A percentile compares a stretch with the other conserved stretches of the same genome.
These are phyloP conservation scores for Phocoena phocoena DNA, from an alignment of 2,113 vertebrate genomes.

Conservation along the genomic window DNA sequence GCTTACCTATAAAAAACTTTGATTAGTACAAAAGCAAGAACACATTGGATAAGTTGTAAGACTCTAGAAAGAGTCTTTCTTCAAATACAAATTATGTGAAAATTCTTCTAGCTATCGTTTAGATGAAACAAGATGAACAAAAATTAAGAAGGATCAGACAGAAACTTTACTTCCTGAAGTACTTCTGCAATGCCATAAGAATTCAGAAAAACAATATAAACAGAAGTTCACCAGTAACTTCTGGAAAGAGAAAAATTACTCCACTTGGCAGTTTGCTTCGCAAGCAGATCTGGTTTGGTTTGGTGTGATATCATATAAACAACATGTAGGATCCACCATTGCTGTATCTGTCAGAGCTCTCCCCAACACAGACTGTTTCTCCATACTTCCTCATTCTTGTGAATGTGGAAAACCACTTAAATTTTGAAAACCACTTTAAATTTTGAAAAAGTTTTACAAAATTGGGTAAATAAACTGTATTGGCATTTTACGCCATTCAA, in stretches of 20 bases:
- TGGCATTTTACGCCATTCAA: not conserved
- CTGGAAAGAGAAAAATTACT: not conserved
- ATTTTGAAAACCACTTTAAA: not conserved
- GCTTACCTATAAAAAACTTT: not conserved
- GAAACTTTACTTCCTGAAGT: not conserved
- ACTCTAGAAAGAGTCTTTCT: not conserved
- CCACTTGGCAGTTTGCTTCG: rapidly evolving
- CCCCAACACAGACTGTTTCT: not conserved
- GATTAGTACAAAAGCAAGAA: not conserved
- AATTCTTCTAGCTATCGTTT: not conserved
- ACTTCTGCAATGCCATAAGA: not conserved
- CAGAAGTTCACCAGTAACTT: not conserved
- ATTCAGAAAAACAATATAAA: not conserved
- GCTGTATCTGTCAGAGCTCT: not conserved
- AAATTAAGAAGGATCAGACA: not conserved
- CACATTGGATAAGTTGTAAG: not conserved
- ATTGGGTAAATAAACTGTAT: not conserved
- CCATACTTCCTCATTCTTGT: not conserved
- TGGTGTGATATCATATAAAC: not conserved
- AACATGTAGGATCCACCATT: not conserved
- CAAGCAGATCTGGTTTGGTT: not conserved
- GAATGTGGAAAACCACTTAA: not conserved
- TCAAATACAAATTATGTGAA: not conserved
- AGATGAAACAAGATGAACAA: not conserved
- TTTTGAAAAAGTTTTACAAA: not conserved